A percentile compares a stretch with the other conserved stretches of the same genome.
phyloP scores from a whole-genome alignment of 2,797 vertebrate species.

The Babyrousa celebensis region DNA sequence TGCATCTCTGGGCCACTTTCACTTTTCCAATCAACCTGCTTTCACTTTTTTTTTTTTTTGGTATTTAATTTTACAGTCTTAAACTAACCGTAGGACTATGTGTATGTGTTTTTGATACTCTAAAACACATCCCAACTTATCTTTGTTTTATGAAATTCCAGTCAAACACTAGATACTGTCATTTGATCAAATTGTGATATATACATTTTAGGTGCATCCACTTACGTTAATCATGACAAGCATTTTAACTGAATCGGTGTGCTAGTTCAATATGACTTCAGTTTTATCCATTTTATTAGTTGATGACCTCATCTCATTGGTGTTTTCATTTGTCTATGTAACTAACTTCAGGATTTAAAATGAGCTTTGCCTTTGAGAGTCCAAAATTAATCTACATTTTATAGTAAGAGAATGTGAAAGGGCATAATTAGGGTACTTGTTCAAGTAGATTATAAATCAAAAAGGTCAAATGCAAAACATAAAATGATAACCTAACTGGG shows the following conservation, averaged over 20 bases:
- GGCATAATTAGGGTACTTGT: background rate
- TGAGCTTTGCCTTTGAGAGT: background rate
- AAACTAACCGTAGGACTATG: background rate
- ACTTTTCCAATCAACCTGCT: background rate
- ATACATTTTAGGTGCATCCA: background rate
- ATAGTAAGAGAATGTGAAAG: background rate
- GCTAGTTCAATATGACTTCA: slow-evolving; percentile 27
- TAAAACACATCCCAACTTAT: background rate
- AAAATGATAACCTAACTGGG: background rate
- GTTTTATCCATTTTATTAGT: slow-evolving; percentile 37
- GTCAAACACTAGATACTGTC: background rate
- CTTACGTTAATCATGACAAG: background rate
- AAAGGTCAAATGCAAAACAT: slow-evolving; percentile 9
- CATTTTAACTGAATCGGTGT: background rate
- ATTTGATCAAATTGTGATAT: background rate
- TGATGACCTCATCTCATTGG: slow-evolving; percentile 21
- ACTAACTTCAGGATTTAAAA: slow-evolving; percentile 45
- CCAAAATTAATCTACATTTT: slow-evolving; percentile 16
- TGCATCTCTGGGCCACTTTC: background rate
- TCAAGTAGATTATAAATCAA: slow-evolving; percentile 50
- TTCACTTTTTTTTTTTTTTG: slow-evolving; percentile 7
- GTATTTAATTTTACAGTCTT: background rate
- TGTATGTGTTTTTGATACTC: background rate
- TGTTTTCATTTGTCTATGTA: slow-evolving; percentile 1
- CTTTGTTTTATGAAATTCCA: background rate